Percentiles rank a stretch among this genome's conserved stretches.
Evolutionary conservation across 35 echinoderm and acorn worm species (phyloP).

Genomic region (Heliocidaris tuberculata): DNA sequence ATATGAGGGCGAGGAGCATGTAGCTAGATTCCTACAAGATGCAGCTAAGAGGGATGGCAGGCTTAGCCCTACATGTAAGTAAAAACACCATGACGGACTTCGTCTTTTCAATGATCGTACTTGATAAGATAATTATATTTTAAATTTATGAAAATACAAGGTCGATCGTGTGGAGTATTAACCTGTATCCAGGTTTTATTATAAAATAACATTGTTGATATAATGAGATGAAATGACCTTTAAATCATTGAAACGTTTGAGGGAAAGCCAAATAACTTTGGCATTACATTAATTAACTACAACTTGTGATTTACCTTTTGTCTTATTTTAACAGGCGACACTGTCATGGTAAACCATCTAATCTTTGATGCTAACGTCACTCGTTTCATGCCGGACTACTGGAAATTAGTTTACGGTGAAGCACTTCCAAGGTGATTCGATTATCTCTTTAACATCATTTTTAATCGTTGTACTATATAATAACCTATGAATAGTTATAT

Average conservation of each 20-base stretch:
- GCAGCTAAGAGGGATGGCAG: slow-evolving; percentile 30
- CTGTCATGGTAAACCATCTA: slow-evolving; percentile 46
- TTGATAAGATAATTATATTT: background rate
- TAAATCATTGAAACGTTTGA: background rate
- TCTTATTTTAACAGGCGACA: slow-evolving; percentile 40
- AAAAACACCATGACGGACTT: background rate
- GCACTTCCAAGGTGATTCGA: background rate
- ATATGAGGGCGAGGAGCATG: slow-evolving; percentile 25
- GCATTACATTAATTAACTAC: background rate
- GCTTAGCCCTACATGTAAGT: slow-evolving; percentile 46
- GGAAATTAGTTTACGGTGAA: slow-evolving; percentile 42
- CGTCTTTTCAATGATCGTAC: background rate
- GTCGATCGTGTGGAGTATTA: background rate
- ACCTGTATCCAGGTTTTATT: too few species aligned
- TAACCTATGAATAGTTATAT: too few species aligned
- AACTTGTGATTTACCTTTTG: background rate
- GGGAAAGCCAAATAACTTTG: background rate
- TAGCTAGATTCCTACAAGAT: slow-evolving; percentile 38
- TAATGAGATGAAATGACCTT: too few species aligned
- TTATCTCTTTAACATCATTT: background rate
- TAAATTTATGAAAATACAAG: background rate
- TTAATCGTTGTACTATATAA: background rate
- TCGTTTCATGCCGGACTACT: slow-evolving; percentile 44
- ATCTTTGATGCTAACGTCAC: slow-evolving; percentile 66
- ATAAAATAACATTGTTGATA: too few species aligned